These are phyloP conservation scores for Desmophyllum pertusum DNA, from an alignment of 92 coral and sea anemone genomes.

Conservation along the genomic window DNA sequence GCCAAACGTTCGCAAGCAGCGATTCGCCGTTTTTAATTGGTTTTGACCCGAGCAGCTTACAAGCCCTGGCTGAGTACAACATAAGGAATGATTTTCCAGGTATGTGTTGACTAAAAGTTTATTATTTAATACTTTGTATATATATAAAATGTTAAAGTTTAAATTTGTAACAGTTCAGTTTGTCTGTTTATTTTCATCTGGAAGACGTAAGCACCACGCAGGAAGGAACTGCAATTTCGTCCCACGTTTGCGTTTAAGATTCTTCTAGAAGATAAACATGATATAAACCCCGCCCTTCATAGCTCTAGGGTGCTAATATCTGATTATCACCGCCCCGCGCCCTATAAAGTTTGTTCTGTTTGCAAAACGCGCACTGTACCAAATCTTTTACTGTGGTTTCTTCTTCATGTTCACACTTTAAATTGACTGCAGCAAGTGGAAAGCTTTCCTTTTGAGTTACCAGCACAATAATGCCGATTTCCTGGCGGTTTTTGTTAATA, in stretches of 20 bases:
- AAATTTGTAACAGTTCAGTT: not conserved
- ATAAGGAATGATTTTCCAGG: constrained; percentile 84
- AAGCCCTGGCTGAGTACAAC: constrained; percentile 73
- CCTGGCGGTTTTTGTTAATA: not conserved
- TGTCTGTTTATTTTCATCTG: not conserved
- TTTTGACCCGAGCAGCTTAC: constrained; percentile 77
- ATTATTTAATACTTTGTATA: not conserved
- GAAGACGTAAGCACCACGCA: not conserved
- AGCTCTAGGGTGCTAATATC: not conserved
- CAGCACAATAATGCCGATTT: not conserved
- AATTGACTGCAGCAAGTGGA: not conserved
- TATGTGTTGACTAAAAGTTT: constrained; percentile 25
- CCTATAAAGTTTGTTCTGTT: not conserved
- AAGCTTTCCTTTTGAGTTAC: not conserved
- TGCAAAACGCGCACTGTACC: not conserved
- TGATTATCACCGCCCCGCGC: not conserved
- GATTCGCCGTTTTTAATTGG: constrained; percentile 92
- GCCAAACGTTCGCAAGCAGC: constrained; percentile 86
- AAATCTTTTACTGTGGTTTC: not conserved
- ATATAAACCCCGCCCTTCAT: not conserved
- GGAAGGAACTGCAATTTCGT: not conserved
- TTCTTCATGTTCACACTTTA: not conserved
- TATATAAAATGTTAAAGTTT: not conserved
- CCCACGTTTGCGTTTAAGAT: not conserved
- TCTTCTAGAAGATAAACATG: not conserved